phyloP scores from a whole-genome alignment of 1,140 invertebrate species.

The Zaprionus lachaisei region DNA sequence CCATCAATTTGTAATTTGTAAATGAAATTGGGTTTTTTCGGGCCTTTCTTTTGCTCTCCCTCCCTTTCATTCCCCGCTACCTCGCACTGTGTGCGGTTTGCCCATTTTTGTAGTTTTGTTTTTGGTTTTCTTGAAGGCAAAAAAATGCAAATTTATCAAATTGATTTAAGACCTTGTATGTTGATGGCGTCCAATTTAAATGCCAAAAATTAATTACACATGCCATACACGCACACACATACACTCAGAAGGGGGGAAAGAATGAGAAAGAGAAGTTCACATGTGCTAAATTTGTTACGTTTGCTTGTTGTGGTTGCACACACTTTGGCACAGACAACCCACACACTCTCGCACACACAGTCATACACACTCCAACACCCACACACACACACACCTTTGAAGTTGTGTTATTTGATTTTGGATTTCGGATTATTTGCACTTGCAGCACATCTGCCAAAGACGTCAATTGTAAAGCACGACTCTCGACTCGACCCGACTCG shows the following conservation, averaged over 20 bases:
- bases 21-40: conserved; percentile 70
- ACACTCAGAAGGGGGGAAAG: not conserved
- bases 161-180: conserved; percentile 70
- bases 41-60: conserved; percentile 11
- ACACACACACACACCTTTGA: conserved; percentile 15
- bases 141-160: conserved; percentile 78
- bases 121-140: conserved; percentile 32
- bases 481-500: not conserved
- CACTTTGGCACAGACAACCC: not conserved
- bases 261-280: not conserved
- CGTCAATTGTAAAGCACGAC: not conserved
- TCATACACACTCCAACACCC: not conserved
- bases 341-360: not conserved
- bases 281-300: not conserved
- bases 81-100: not conserved
- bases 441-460: conserved; percentile 1
- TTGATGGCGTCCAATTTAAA: conserved; percentile 70
- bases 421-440: conserved; percentile 16
- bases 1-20: conserved; percentile 80
- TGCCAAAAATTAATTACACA: conserved; percentile 77
- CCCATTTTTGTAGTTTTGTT: conserved; percentile 18
- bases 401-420: not conserved
- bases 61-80: conserved; percentile 26
- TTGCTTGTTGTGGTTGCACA: not conserved
- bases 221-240: conserved; percentile 34